Evolutionary conservation across 1,140 invertebrate species (phyloP), one percentile per base, ranked within the genome.

Genomic region (Anastatus disparis): DNA sequence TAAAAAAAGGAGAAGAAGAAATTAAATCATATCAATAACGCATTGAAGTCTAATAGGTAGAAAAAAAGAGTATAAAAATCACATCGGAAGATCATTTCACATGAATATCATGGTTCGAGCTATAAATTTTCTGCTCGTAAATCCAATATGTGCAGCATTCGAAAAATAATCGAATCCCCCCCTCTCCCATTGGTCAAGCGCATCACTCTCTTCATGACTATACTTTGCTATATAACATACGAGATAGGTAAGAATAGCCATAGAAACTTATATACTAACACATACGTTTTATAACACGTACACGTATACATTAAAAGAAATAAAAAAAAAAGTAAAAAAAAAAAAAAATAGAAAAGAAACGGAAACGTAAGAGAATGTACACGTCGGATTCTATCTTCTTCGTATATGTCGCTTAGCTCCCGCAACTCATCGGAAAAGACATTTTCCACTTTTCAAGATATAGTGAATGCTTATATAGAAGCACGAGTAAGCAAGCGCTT

Each of bases 361-460:
- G n/a, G n/a, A n/a, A n/a, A n/a, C 53, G 50, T 24, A 27, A 52
- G 50, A 52, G 50, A 52, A 52, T 13, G 50, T 20, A 9, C 12
- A 13, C 50, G 13, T 27, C 50, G 50, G 26, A 24, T 52, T 29
- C 15, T 48, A n/a, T n/a, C 44, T 46, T 46, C 10, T 20, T 17
- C 48, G 22, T 35, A 4, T 35, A 10, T 35, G 4, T 35, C 31
- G 31, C 10, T 10, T 27, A n/a, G 53, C 53, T 56, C 53, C 53
- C 55, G 31, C 55, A 35, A 17, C 64, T 58, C 53, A 48, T 48
- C 27, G 48, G 38, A 52, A 70, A 42, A 62, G 58, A 62, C 35
- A 53, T 70, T 70, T 70, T 55, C 58, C 67, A 70, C 62, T n/a
- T 62, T 70, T 70, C 67, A 44, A 61, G 56, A 61, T 69, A 59